Evolutionary conservation across 2,113 vertebrate species (phyloP), one percentile per base, ranked within the genome.

Genomic region (Melanocharis versteri): DNA sequence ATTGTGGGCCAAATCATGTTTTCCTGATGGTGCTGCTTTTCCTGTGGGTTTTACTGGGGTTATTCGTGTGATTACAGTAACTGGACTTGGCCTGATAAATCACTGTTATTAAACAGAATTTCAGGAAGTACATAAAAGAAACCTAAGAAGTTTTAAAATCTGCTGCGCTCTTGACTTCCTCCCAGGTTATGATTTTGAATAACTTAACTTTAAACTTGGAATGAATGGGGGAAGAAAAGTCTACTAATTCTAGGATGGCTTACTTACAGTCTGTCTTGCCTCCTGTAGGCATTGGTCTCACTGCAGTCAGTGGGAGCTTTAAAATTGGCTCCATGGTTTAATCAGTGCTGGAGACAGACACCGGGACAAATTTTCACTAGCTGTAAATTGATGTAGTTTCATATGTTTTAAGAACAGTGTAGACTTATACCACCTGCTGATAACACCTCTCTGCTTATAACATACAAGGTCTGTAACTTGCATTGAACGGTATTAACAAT

Each of bases 131-230:
- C 4, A 5, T 47, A 20, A 50, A 80, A 77, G 58, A 89, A 86
- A 56, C 31, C 7, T 15, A 30, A 26, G 13, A 93, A 91, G 54
- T 85, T 61, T 57, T 72, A 42, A 88, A 73, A n/a, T 86, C n/a
- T 0, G 1, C 71, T 70, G 37, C 0, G 0, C 9, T 71, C 20
- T 89, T 71, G 37, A 39, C 40, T 84, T 93, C 37, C 16, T 94
- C 51, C 26, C 8, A 42, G 83, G 23, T 90, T 81, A 45, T 22
- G 23, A 22, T 78, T 94, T 70, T 89, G 85, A 87, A 75, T 33
- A 87, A 37, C 30, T 44, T 44, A 39, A 24, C 58, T 84, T 84
- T 66, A 78, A 65, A 80, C 57, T 91, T 83, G 22, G 56, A 30
- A 26, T 53, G 26, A 85, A 33, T 5, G 7, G 10, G 10, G 10